Percentiles rank a stretch among this genome's conserved stretches.
These are phyloP conservation scores for Chondrosia reniformis DNA, from an alignment of 37 sponge, comb jelly and placozoan species.

Conservation along the genomic window DNA sequence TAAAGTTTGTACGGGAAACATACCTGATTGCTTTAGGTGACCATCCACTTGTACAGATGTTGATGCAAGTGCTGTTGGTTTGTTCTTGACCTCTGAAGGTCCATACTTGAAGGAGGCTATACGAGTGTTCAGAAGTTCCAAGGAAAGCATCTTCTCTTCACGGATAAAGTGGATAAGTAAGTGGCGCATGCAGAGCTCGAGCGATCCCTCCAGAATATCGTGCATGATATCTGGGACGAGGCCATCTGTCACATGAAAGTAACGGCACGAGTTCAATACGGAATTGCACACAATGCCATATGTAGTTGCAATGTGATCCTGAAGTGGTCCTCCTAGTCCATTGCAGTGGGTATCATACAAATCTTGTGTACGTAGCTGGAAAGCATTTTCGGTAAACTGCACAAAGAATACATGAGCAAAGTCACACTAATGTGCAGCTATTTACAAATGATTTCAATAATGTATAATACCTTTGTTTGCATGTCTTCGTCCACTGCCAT, in stretches of 20 bases:
- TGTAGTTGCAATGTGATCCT: not conserved
- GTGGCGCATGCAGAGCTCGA: conserved; percentile 11
- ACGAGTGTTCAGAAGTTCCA: conserved; percentile 15
- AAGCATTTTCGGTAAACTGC: not conserved
- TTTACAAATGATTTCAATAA: not conserved
- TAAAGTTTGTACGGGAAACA: not conserved
- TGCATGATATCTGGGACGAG: conserved; percentile 27
- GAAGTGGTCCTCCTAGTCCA: not conserved
- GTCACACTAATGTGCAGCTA: no score
- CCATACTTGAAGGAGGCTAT: conserved; percentile 37
- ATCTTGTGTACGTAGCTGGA: not conserved
- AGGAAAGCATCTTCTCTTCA: conserved; percentile 12
- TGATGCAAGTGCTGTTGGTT: conserved; percentile 12
- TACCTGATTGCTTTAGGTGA: conserved; percentile 14
- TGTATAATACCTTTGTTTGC: not conserved
- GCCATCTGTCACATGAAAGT: conserved; percentile 15
- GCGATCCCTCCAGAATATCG: conserved; percentile 20
- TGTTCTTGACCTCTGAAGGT: conserved; percentile 13
- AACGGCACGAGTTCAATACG: not conserved
- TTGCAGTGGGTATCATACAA: not conserved
- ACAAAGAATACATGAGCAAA: not conserved
- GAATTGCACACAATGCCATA: conserved; percentile 20
- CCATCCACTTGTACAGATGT: no score
- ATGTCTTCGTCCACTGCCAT: not conserved
- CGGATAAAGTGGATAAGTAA: not conserved